These are phyloP conservation scores for Tylochromis polylepis DNA, from an alignment of 2,113 vertebrate species.

Conservation along the genomic window DNA sequence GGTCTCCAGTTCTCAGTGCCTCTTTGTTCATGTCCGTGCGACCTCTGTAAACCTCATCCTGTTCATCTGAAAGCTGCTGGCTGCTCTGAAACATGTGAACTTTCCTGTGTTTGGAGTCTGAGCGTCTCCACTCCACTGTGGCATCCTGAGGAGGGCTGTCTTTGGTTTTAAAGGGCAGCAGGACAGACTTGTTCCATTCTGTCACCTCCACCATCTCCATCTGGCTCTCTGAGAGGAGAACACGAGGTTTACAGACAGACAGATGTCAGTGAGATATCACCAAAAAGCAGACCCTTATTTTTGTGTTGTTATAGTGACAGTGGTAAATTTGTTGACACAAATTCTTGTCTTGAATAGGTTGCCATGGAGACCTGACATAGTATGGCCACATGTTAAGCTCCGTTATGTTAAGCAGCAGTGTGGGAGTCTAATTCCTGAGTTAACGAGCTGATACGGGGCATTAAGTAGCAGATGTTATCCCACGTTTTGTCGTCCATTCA, in stretches of 20 bases:
- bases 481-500: accelerated
- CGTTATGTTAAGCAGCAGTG: accelerated
- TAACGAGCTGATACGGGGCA: accelerated
- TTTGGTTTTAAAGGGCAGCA: neutral
- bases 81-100: no score
- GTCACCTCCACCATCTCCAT: neutral
- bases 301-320: neutral
- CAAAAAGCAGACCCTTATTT: no score
- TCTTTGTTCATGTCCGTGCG: neutral
- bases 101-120: neutral
- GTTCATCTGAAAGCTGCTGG: neutral
- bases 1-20: neutral
- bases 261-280: no score
- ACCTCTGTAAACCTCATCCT: neutral
- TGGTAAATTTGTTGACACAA: accelerated
- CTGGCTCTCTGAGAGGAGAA: neutral
- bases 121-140: neutral
- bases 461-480: neutral
- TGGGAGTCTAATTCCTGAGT: neutral
- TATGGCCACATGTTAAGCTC: accelerated
- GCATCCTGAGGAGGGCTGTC: neutral
- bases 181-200: neutral
- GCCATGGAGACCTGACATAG: neutral
- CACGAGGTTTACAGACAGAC: neutral
- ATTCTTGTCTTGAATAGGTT: accelerated